Evolutionary conservation across 2,888 invertebrate species (phyloP).

Genomic region (Ennomos erosarius): DNA sequence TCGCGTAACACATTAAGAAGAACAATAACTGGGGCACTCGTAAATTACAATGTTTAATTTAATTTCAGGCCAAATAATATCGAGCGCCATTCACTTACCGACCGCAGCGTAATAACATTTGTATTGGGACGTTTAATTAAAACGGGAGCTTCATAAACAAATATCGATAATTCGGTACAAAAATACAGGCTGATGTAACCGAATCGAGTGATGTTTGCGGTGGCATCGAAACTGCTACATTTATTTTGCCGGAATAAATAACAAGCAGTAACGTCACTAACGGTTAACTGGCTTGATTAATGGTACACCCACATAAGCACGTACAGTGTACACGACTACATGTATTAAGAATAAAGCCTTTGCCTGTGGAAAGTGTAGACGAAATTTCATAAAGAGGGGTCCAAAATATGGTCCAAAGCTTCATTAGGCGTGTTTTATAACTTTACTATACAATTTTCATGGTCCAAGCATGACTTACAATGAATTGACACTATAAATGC

Average conservation of each 20-base stretch:
- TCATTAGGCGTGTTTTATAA: too few relatives aligned
- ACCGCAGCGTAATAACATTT: conserved; percentile 44
- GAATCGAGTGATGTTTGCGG: conserved; percentile 31
- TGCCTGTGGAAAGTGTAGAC: background rate
- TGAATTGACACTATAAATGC: too few relatives aligned
- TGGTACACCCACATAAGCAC: too few relatives aligned
- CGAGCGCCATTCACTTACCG: conserved; percentile 35
- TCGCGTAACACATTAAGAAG: background rate
- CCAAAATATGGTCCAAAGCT: too few relatives aligned
- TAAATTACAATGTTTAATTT: conserved; percentile 17
- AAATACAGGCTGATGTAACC: conserved; percentile 26
- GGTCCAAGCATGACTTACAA: too few relatives aligned
- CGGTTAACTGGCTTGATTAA: too few relatives aligned
- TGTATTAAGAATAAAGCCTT: too few relatives aligned
- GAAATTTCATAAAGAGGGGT: too few relatives aligned
- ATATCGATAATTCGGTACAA: conserved; percentile 46
- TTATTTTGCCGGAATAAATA: conserved; percentile 17
- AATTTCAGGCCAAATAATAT: conserved; percentile 12
- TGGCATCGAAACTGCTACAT: conserved; percentile 27
- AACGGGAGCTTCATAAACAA: conserved; percentile 41
- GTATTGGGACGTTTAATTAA: conserved; percentile 50
- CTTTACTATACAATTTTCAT: too few relatives aligned
- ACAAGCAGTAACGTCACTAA: background rate
- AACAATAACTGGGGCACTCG: conserved; percentile 9
- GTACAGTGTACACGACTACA: too few relatives aligned